These are phyloP conservation scores for Leucoptera coffeella DNA, from an alignment of 2,888 invertebrate genomes.

Conservation along the genomic window DNA sequence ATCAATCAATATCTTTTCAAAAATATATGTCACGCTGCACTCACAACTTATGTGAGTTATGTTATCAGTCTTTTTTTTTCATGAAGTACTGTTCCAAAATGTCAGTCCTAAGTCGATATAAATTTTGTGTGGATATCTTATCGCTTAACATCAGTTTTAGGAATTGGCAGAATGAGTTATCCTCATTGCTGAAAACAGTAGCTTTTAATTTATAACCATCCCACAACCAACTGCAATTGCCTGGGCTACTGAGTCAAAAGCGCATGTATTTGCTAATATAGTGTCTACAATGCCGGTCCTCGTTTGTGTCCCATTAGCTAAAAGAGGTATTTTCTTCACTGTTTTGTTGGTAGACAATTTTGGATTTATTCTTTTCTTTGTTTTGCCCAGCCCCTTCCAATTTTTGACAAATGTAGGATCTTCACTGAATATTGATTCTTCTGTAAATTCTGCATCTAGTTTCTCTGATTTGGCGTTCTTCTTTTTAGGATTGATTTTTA, in stretches of 20 bases:
- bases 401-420: not conserved
- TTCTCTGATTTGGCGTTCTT: not conserved
- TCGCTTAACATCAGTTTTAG: not conserved
- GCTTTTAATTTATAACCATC: not conserved
- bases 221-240: conserved; percentile 1
- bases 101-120: not conserved
- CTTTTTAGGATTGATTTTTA: not conserved
- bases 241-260: conserved; percentile 1
- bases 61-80: not conserved
- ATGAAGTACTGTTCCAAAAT: not conserved
- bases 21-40: not conserved
- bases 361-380: not conserved
- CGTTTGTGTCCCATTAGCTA: not conserved
- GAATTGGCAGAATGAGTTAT: not conserved
- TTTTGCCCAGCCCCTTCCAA: not conserved
- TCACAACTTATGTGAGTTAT: not conserved
- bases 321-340: not conserved
- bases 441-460: not conserved
- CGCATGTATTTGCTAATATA: not conserved
- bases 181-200: not conserved
- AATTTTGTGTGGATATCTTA: not conserved
- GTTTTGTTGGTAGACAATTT: not conserved
- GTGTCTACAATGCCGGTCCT: not conserved
- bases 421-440: conserved; percentile 1
- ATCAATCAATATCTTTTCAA: conserved; percentile 1